These are phyloP conservation scores for Lasioglossum calceatum DNA, from an alignment of 2,888 invertebrate genomes.

Conservation along the genomic window DNA sequence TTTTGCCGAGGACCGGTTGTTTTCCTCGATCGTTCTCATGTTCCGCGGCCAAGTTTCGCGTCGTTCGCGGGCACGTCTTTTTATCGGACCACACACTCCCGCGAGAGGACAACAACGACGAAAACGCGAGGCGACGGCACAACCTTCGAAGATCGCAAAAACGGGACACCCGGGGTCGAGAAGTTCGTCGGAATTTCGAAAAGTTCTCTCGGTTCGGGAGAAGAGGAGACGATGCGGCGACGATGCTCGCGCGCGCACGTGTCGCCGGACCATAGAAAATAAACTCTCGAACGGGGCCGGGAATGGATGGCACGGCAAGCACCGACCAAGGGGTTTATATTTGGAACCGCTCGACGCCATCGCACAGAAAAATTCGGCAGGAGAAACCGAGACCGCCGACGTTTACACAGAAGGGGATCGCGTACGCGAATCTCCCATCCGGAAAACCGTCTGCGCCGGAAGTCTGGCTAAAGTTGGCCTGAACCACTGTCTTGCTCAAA, in stretches of 20 bases:
- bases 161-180: background rate
- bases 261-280: conserved; percentile 77
- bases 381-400: conserved; percentile 62
- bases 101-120: background rate
- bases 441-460: background rate
- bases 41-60: background rate
- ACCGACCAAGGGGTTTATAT: conserved; percentile 76
- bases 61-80: background rate
- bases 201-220: background rate
- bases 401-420: conserved; percentile 36
- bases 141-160: background rate
- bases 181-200: background rate
- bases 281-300: conserved; percentile 65
- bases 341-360: conserved; percentile 73
- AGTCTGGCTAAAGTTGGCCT: background rate
- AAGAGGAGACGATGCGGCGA: conserved; percentile 5
- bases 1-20: background rate
- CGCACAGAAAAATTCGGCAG: conserved; percentile 68
- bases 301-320: conserved; percentile 67
- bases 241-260: conserved; percentile 68
- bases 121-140: background rate
- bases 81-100: background rate
- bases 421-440: background rate
- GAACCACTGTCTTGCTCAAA: background rate
- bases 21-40: conserved; percentile 1